These are phyloP conservation scores for Taphrorychus bicolor DNA, from an alignment of 2,888 invertebrate genomes.

Conservation along the genomic window DNA sequence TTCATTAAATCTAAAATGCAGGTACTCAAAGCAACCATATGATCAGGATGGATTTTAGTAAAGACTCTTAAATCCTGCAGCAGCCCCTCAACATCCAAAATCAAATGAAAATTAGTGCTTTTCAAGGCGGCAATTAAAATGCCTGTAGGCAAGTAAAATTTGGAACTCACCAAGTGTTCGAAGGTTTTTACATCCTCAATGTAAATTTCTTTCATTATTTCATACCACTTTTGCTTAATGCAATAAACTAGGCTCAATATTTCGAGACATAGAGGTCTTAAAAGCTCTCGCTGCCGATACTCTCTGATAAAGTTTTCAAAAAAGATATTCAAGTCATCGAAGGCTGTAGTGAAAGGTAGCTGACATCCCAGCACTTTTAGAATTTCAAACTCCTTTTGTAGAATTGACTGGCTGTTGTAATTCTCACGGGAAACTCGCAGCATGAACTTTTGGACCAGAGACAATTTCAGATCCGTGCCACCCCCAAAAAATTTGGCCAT, in stretches of 20 bases:
- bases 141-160: conserved; percentile 52
- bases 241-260: conserved; percentile 50
- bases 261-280: conserved; percentile 49
- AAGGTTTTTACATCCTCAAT: conserved; percentile 47
- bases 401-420: conserved; percentile 44
- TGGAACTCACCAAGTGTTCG: conserved; percentile 47
- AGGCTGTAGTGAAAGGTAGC: conserved; percentile 49
- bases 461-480: conserved; percentile 48
- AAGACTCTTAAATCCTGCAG: conserved; percentile 46
- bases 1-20: conserved; percentile 42
- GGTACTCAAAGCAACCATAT: conserved; percentile 47
- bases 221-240: conserved; percentile 47
- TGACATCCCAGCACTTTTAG: conserved; percentile 47
- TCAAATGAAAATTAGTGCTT: conserved; percentile 48
- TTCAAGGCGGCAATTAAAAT: conserved; percentile 50
- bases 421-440: conserved; percentile 44
- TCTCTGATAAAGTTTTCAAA: conserved; percentile 50
- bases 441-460: conserved; percentile 45
- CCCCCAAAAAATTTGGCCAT: conserved; percentile 52
- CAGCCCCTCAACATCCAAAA: conserved; percentile 45
- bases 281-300: conserved; percentile 46
- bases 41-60: conserved; percentile 50
- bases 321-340: conserved; percentile 54
- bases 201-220: conserved; percentile 50
- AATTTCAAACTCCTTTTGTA: conserved; percentile 49